These are phyloP conservation scores for Perca schrenkii DNA, from an alignment of 2,113 vertebrate species.

Conservation along the genomic window DNA sequence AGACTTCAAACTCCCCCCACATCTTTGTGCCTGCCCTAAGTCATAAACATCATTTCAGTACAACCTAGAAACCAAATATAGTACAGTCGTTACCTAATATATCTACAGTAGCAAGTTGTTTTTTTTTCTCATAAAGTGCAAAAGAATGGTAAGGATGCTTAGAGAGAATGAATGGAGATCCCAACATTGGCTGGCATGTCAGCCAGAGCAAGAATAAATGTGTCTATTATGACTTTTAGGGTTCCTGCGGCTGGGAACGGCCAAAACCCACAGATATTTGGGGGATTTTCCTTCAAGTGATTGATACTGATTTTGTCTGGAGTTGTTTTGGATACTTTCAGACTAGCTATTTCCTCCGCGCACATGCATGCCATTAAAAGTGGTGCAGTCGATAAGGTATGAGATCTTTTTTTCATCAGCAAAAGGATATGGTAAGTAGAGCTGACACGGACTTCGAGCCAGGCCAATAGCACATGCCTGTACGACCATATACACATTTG, in stretches of 20 bases:
- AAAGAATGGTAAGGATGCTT: constrained; percentile 8
- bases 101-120: constrained; percentile 35
- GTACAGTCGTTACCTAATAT: background rate
- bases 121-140: constrained; percentile 5
- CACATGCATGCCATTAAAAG: constrained; percentile 44
- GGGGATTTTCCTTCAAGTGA: constrained; percentile 50
- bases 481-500: constrained; percentile 35
- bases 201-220: constrained; percentile 43
- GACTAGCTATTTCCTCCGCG: constrained; percentile 52
- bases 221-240: constrained; percentile 49
- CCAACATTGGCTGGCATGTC: background rate
- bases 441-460: constrained; percentile 31
- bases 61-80: constrained; percentile 1
- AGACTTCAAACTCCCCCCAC: background rate
- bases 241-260: constrained; percentile 37
- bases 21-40: background rate
- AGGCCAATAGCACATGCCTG: constrained; percentile 36
- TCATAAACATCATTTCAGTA: constrained; percentile 18
- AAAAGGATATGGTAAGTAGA: constrained; percentile 40
- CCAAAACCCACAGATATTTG: constrained; percentile 65
- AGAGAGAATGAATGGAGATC: constrained; percentile 19
- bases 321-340: constrained; percentile 51
- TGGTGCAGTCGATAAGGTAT: constrained; percentile 52
- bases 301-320: constrained; percentile 54
- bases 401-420: constrained; percentile 47